phyloP scores from a whole-genome alignment of 2,888 invertebrate species.

The Acrobasis repandana region DNA sequence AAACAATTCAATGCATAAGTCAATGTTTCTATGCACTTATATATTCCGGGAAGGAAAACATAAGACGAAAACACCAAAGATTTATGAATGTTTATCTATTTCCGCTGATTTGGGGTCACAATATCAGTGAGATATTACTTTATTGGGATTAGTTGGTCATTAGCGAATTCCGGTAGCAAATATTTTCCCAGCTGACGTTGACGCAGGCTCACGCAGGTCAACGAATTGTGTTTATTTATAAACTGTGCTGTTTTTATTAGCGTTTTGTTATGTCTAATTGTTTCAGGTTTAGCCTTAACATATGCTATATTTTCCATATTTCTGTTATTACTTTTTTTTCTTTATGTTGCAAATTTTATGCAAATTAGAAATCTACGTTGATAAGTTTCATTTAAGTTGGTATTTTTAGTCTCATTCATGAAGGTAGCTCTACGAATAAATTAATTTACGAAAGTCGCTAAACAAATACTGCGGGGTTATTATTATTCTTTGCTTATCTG shows the following conservation, averaged over 20 bases:
- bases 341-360: too few relatives aligned
- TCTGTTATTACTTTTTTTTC: too few relatives aligned
- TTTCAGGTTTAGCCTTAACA: not conserved
- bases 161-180: conserved; percentile 61
- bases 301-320: not conserved
- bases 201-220: conserved; percentile 60
- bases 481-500: not conserved
- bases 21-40: too few relatives aligned
- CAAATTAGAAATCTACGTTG: too few relatives aligned
- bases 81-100: not conserved
- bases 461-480: not conserved
- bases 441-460: not conserved
- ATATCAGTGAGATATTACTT: not conserved
- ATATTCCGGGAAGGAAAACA: too few relatives aligned
- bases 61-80: too few relatives aligned
- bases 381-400: too few relatives aligned
- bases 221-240: conserved; percentile 60
- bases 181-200: conserved; percentile 54
- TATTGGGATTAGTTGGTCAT: conserved; percentile 47
- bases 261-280: conserved; percentile 22
- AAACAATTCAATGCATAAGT: too few relatives aligned
- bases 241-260: conserved; percentile 31
- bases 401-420: not conserved
- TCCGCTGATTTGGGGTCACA: not conserved
- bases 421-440: not conserved